phyloP scores from a whole-genome alignment of 53 echinoderm and acorn worm genomes.

The Glandiceps talaboti region DNA sequence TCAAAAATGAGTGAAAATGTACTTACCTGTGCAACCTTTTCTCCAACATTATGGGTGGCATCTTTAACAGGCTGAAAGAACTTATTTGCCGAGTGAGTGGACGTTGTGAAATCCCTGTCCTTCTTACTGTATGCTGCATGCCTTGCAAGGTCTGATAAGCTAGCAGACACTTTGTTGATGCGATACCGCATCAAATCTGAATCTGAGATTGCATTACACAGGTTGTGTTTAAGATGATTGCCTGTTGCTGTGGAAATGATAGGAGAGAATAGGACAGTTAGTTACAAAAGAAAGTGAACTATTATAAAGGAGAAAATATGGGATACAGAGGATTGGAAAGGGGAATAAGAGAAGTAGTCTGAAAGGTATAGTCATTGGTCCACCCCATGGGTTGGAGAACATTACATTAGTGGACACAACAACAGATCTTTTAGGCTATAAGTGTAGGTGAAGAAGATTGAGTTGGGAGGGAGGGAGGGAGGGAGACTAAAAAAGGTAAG shows the following conservation, averaged over 20 bases:
- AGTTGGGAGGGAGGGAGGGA: no score
- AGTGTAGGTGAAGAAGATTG: no score
- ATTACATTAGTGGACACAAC: no score
- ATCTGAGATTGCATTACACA: conserved; percentile 58
- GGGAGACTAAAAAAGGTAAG: no score
- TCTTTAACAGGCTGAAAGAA: conserved; percentile 10
- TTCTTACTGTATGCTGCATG: neutral
- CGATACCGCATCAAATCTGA: conserved; percentile 59
- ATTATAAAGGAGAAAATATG: no score
- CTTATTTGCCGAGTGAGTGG: neutral
- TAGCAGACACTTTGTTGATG: neutral
- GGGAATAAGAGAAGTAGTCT: no score
- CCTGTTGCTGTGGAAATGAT: neutral
- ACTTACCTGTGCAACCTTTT: conserved; percentile 59
- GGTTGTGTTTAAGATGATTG: neutral
- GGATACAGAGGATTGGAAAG: neutral
- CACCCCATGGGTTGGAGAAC: no score
- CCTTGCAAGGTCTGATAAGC: neutral
- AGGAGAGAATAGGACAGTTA: no score
- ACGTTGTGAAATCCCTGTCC: neutral
- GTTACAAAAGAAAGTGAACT: no score
- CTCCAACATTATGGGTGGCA: conserved; percentile 24
- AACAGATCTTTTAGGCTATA: no score
- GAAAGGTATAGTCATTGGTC: no score
- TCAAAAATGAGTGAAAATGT: neutral